Evolutionary conservation across 2,113 vertebrate genomes (phyloP).

Genomic region (Lepus americanus): DNA sequence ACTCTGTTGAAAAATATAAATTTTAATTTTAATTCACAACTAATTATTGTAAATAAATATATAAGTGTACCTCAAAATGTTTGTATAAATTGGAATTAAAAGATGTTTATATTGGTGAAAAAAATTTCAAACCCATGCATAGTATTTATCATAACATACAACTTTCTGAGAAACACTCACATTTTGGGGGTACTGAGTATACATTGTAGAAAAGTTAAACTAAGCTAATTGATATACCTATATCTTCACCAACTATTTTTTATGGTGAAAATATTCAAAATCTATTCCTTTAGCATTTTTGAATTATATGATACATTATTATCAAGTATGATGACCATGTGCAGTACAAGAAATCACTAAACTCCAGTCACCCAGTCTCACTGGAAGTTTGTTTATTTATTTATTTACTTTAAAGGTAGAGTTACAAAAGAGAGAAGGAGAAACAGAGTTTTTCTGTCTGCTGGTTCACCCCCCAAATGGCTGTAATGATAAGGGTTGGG

Average conservation of each 20-base stretch:
- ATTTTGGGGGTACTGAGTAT: not conserved
- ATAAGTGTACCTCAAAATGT: no score
- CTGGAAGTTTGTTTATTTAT: not conserved
- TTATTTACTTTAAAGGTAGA: no score
- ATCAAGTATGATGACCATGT: not conserved
- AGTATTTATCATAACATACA: no score
- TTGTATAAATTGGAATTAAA: no score
- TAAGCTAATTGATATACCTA: not conserved
- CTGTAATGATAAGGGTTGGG: no score
- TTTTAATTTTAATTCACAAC: not conserved
- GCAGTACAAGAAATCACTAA: not conserved
- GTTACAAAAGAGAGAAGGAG: no score
- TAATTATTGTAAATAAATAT: not conserved
- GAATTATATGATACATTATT: not conserved
- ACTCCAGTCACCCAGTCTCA: not conserved
- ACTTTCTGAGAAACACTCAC: no score
- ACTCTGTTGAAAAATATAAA: not conserved
- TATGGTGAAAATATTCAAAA: not conserved
- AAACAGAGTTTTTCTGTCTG: no score
- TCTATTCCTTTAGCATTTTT: not conserved
- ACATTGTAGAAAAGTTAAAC: not conserved
- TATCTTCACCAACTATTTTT: not conserved
- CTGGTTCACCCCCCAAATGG: no score
- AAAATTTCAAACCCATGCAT: no score
- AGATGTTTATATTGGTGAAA: no score